Evolutionary conservation across 2,888 invertebrate species (phyloP), one percentile per base, ranked within the genome.

Genomic region (Eupelmus urozonus): DNA sequence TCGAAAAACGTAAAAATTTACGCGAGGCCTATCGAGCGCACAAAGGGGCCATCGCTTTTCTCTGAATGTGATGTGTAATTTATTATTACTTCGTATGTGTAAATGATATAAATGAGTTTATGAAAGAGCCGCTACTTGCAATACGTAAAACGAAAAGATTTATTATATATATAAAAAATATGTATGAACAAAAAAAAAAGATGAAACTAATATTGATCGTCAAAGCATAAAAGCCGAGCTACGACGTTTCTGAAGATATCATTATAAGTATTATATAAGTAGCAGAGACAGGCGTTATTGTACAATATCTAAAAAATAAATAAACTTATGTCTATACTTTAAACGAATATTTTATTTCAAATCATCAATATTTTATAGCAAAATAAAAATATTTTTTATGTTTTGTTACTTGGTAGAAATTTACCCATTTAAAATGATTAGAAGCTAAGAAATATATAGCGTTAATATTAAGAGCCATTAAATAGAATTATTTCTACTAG

Each of bases 41-140:
- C 25, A 76, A 77, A 80, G 65, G 76, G 76, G 69, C 81, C 76
- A 82, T 80, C 80, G 83, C 82, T 83, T 85, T 72, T 84, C 75
- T 84, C 78, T 84, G 82, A 85, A 84, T 85, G 83, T 85, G 83
- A 84, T 84, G 84, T 85, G 83, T 83, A 82, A 84, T 83, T 85
- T 84, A 83, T 75, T 63, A 49, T 34, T 74, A 69, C 49, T 74
- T 66, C 40, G 23, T 76, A 60, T 59, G 23, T 69, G 18, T 71
- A 76, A 72, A 69, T 76, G 57, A 60, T 53, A 71, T 55, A 71
- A 71, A 72, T 69, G 69, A 69, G 25, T 73, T 73, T 73, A 69
- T 73, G 53, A 70, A 72, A 69, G 55, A 53, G 77, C 60, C 65
- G 45, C 66, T 77, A 75, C 29, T 74, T 79, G 74, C 78, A 71